Evolutionary conservation across 1,140 invertebrate species (phyloP), one percentile per base, ranked within the genome.

Genomic region (Drosophila santomea): DNA sequence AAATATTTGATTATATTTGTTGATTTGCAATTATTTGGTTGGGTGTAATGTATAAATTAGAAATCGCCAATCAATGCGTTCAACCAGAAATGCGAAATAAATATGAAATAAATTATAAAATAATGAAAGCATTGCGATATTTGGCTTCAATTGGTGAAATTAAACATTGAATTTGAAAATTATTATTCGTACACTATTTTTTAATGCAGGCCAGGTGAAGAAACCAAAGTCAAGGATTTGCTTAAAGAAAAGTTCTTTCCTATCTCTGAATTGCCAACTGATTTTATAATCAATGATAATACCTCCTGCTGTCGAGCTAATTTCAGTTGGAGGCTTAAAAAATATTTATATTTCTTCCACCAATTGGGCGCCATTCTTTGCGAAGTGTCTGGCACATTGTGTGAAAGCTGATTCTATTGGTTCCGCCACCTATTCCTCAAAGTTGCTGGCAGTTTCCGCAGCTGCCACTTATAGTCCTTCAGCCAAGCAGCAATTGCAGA

Each of bases 1-100:
- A 80, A 88, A 83, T 89, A 83, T 88, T 89, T 83, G 84, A 88
- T 88, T 80, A 74, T 66, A 88, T 80, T 88, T 88, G 83, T 88
- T 88, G 79, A 89, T 83, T 88, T 83, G 78, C 76, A 88, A 83
- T 74, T 77, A 83, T 83, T 83, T 82, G 72, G 45, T 38, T 59
- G 62, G 54, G 68, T 60, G 50, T 55, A 32, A 67, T 63, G 61
- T 67, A 88, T 83, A 76, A 86, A 59, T 88, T 75, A 72, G 76
- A 71, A 71, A 51, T 72, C 51, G 23, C 23, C 51, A 56, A 51
- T 51, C 51, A 74, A 56, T 47, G 36, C 20, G n/a, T 58, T 55
- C 64, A 57, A 25, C 23, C 25, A 57, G 50, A 71, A 71, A 32
- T 39, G 17, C 17, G 12, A 47, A 69, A 28, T 54, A 71, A 56